Conservation (phyloP, 1,140 invertebrate genomes). For the Argopecten irradians region DNA sequence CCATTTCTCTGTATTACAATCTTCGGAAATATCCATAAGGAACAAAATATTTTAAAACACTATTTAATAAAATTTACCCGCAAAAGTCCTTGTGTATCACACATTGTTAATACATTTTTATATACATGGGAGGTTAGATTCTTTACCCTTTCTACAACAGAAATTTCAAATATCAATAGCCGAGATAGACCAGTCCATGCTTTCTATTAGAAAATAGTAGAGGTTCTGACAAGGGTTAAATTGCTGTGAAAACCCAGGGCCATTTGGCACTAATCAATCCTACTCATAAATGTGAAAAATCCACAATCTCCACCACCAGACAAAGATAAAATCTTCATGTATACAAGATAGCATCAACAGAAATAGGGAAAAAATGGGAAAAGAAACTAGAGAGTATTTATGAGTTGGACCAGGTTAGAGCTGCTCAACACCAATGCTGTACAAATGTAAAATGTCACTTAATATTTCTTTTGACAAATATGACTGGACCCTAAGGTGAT, state of each 20-base stretch:
- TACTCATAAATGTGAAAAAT: slow-evolving; percentile 17
- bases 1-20: neutral
- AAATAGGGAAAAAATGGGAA: slow-evolving; percentile 16
- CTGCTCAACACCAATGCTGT: neutral
- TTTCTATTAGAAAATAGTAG: neutral
- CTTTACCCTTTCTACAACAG: neutral
- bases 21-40: neutral
- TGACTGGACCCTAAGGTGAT: neutral
- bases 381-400: neutral
- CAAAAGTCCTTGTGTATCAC: neutral
- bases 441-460: neutral
- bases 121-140: neutral
- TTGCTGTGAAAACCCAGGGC: slow-evolving; percentile 3
- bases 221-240: slow-evolving; percentile 15
- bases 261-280: slow-evolving; percentile 21
- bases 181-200: neutral
- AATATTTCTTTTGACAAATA: neutral
- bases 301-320: neutral
- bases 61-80: neutral
- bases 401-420: neutral
- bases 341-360: neutral
- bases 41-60: neutral
- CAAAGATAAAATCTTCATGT: slow-evolving; percentile 12
- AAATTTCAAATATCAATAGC: neutral
- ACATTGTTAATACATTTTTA: neutral